Percentiles rank a stretch among this genome's conserved stretches.
Conservation (phyloP, 2,888 invertebrate species). For the Parnassius apollo region DNA sequence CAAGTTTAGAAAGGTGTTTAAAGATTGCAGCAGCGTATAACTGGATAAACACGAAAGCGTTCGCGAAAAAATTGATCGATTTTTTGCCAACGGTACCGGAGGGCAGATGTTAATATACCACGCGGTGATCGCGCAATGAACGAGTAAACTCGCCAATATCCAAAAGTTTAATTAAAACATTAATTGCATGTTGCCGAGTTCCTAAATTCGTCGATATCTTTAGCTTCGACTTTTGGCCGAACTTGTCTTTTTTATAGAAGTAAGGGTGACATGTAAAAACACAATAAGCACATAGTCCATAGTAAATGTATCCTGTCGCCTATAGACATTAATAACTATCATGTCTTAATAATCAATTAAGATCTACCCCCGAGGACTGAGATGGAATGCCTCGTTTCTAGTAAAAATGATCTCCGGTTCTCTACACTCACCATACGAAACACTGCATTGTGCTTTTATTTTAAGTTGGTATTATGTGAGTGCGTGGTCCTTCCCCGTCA, state of each 20-base stretch:
- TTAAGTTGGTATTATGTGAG: no score
- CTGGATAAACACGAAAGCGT: not conserved
- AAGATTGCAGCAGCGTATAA: not conserved
- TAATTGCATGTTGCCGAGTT: not conserved
- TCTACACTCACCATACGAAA: no score
- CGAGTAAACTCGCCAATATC: slow-evolving; percentile 15
- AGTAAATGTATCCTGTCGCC: no score
- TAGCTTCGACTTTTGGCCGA: not conserved
- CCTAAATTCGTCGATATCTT: not conserved
- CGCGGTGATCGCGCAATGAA: slow-evolving; percentile 15
- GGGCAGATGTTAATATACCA: slow-evolving; percentile 21
- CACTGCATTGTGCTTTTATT: no score
- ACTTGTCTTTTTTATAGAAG: not conserved
- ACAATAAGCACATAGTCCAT: no score
- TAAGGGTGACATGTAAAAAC: not conserved
- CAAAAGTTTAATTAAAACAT: slow-evolving; percentile 19
- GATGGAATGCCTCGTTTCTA: no score
- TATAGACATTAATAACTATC: no score
- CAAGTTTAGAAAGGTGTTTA: no score
- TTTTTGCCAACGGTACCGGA: slow-evolving; percentile 11
- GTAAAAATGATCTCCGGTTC: no score
- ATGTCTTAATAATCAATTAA: no score
- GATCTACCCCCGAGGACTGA: no score
- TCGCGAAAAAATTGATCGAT: not conserved
- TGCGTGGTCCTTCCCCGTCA: no score